Base-by-base conservation (phyloP, 2,888 invertebrate species). In the Omphaloscelis lunosa region DNA sequence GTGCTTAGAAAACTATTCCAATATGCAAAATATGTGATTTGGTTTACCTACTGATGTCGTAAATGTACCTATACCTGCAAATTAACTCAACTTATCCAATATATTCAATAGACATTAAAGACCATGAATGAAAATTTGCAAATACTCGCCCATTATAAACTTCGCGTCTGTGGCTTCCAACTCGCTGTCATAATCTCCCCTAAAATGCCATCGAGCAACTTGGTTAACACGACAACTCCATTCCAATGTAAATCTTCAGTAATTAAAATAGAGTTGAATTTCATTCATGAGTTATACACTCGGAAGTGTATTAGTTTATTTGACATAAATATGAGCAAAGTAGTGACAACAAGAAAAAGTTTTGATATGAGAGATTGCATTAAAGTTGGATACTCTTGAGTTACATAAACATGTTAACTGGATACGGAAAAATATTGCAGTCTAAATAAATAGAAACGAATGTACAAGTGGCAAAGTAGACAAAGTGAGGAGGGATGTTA, bases 111-210 rank as follows among this genome's bases (percentile, higher is more conserved):
- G 9, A 59, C n/a, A n/a, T 17, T 61, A 56, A 29, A 51, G 0
- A 45, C 15, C 15, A 65, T 12, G 12, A 9, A 27, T 29, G 1
- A 34, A 17, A 72, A 51, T 67, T 71, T 67, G 53, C 48, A 75
- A 76, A 76, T 75, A 80, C 48, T 67, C 69, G 59, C 72, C 71
- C 39, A 73, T 85, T 83, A 83, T 66, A 75, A 86, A 84, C 69
- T 86, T 79, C 12, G 29, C 62, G 48, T 63, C 76, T 77, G 80
- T 80, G 75, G 77, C 73, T 84, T 61, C 82, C 69, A 86, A 84
- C 73, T 86, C 71, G 71, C 79, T 75, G 77, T 74, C 79, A 86
- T 80, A 86, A 80, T 84, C 80, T 87, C 69, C 80, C 82, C 80
- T 87, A 80, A 87, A 84, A 79, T 82, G 29, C 69, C 62, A 82